These are phyloP conservation scores for Brevimyrus niger DNA, from an alignment of 2,113 vertebrate species.

Conservation along the genomic window DNA sequence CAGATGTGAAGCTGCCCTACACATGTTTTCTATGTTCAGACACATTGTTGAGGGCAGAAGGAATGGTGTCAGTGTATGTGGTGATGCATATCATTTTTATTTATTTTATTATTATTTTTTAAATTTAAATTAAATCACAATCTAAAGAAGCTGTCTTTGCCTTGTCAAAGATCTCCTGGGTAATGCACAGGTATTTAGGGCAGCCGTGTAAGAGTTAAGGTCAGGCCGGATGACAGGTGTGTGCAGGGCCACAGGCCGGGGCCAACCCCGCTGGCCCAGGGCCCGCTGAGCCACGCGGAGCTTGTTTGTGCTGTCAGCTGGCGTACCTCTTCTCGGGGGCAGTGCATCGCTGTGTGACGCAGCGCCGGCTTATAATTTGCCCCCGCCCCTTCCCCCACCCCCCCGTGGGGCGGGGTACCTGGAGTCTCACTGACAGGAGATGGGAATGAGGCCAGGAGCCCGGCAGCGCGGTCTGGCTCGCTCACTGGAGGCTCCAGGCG, in stretches of 20 bases:
- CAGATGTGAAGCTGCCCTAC: background rate
- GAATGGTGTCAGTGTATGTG: background rate
- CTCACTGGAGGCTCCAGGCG: slow-evolving; percentile 8
- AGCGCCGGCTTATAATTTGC: background rate
- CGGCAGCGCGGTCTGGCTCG: background rate
- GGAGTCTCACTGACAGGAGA: slow-evolving; percentile 10
- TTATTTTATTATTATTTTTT: background rate
- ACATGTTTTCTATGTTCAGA: background rate
- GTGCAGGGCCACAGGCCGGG: background rate
- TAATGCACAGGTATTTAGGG: background rate
- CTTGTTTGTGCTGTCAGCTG: slow-evolving; percentile 14
- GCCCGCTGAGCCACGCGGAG: background rate
- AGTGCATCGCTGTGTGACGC: background rate
- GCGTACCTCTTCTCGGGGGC: background rate
- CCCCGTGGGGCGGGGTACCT: background rate
- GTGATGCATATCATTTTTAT: background rate
- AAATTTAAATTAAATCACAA: background rate
- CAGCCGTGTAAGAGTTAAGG: slow-evolving; percentile 13
- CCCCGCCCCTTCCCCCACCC: background rate
- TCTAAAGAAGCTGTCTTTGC: background rate
- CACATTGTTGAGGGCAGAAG: background rate
- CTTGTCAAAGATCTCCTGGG: no score
- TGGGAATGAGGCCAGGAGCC: slow-evolving; percentile 9
- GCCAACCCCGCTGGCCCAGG: background rate
- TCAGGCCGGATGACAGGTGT: background rate